A percentile compares a stretch with the other conserved stretches of the same genome.
Evolutionary conservation across 2,797 vertebrate genomes (phyloP).

Genomic region (Synaphobranchus kaupii): DNA sequence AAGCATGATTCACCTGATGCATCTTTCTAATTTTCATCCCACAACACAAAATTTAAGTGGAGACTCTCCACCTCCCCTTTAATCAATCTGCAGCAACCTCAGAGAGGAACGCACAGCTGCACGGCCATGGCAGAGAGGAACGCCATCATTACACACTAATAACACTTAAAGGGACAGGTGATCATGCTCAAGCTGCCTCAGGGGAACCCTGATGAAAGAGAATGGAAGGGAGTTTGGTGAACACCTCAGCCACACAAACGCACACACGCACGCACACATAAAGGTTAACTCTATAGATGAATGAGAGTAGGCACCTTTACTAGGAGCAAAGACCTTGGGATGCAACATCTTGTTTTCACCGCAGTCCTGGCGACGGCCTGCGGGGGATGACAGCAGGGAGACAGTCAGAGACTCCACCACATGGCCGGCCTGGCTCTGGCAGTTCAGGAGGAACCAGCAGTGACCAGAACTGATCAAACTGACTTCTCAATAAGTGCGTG

Average conservation of each 20-base stretch:
- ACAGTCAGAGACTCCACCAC: conserved; percentile 31
- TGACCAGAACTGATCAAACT: not conserved
- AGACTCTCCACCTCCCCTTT: not conserved
- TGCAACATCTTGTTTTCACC: conserved; percentile 76
- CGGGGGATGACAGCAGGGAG: conserved; percentile 48
- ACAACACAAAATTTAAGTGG: not conserved
- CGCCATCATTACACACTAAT: not conserved
- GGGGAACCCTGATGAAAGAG: conserved; percentile 38
- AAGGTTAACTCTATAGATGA: not conserved
- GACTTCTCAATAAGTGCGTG: not conserved
- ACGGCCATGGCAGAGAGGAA: not conserved
- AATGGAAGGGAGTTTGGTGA: conserved; percentile 30
- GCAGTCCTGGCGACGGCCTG: conserved; percentile 77
- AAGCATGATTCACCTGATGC: not conserved
- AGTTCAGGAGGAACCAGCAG: not conserved
- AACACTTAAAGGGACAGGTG: not conserved
- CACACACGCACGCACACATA: not conserved
- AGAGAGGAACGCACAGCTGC: not conserved
- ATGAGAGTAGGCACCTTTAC: conserved; percentile 60
- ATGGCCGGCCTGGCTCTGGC: not conserved
- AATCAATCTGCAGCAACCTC: not conserved
- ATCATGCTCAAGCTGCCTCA: not conserved
- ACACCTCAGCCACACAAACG: conserved; percentile 8
- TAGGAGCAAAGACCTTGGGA: conserved; percentile 74
- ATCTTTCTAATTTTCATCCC: not conserved